These are phyloP conservation scores for Folsomia candida DNA, from an alignment of 2,888 invertebrate species.

Conservation along the genomic window DNA sequence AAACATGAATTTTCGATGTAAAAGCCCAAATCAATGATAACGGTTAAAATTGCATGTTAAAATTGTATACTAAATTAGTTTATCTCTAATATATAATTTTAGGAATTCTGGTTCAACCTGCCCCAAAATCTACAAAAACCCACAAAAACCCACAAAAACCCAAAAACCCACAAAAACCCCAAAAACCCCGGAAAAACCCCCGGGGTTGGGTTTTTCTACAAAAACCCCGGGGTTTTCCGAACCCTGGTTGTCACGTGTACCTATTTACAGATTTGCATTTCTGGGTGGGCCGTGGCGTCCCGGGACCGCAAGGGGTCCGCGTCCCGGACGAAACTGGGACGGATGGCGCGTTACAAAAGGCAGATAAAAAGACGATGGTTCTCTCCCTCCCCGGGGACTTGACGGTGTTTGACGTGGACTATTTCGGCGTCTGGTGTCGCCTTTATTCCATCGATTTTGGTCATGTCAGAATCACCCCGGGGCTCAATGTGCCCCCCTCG, in stretches of 20 bases:
- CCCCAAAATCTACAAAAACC: no score
- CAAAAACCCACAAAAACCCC: no score
- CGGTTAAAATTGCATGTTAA: no score
- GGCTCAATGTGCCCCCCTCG: slow-evolving; percentile 81
- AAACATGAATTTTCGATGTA: no score
- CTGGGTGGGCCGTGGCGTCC: slow-evolving; percentile 85
- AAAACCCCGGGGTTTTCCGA: no score
- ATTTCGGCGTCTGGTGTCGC: slow-evolving; percentile 91
- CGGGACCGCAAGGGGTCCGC: slow-evolving; percentile 76
- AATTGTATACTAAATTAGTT: no score
- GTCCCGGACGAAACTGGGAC: slow-evolving; percentile 87
- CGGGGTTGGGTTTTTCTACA: not conserved
- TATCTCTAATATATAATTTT: no score
- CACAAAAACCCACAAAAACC: no score
- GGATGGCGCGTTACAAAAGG: slow-evolving; percentile 71
- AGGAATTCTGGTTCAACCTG: no score
- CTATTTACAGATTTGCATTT: slow-evolving; percentile 84
- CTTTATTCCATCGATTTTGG: slow-evolving; percentile 91
- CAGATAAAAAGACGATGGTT: slow-evolving; percentile 83
- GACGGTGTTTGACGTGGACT: slow-evolving; percentile 87
- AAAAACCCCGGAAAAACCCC: not conserved
- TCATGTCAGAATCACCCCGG: slow-evolving; percentile 72
- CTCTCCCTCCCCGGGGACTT: slow-evolving; percentile 83
- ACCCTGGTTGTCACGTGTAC: no score
- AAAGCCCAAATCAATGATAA: no score